Evolutionary conservation across 1,140 invertebrate genomes (phyloP).

Genomic region (Chlorops oryzae): DNA sequence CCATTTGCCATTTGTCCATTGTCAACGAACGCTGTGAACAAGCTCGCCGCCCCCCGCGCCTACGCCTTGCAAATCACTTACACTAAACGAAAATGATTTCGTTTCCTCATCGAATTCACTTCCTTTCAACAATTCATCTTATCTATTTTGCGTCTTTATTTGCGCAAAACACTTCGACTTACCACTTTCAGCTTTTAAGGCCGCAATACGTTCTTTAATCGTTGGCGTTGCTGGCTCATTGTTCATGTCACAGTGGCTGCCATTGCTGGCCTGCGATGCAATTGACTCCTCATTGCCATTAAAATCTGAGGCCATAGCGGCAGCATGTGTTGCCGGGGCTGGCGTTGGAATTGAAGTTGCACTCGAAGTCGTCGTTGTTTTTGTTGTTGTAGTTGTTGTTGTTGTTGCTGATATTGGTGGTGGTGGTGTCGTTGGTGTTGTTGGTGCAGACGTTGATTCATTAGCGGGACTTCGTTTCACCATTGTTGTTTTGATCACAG

Average conservation of each 20-base stretch:
- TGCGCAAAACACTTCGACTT: slow-evolving; percentile 28
- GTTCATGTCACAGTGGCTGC: not conserved
- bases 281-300: no score
- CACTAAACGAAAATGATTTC: no score
- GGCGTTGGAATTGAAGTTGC: no score
- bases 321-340: no score
- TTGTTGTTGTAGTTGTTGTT: slow-evolving; percentile 20
- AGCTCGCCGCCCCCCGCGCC: no score
- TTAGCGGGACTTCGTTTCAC: slow-evolving; percentile 45
- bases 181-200: slow-evolving; percentile 46
- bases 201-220: slow-evolving; percentile 43
- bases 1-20: no score
- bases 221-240: slow-evolving; percentile 8
- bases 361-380: slow-evolving; percentile 19
- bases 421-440: slow-evolving; percentile 14
- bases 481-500: slow-evolving; percentile 48
- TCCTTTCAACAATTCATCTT: not conserved
- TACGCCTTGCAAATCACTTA: no score
- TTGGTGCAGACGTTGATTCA: slow-evolving; percentile 28
- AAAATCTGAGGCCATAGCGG: no score
- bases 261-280: no score
- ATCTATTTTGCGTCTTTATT: not conserved
- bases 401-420: slow-evolving; percentile 24
- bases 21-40: no score
- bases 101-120: no score